Percentiles rank a stretch among this genome's conserved stretches.
Evolutionary conservation across 2,888 invertebrate species (phyloP).

Genomic region (Saturnia pavonia): DNA sequence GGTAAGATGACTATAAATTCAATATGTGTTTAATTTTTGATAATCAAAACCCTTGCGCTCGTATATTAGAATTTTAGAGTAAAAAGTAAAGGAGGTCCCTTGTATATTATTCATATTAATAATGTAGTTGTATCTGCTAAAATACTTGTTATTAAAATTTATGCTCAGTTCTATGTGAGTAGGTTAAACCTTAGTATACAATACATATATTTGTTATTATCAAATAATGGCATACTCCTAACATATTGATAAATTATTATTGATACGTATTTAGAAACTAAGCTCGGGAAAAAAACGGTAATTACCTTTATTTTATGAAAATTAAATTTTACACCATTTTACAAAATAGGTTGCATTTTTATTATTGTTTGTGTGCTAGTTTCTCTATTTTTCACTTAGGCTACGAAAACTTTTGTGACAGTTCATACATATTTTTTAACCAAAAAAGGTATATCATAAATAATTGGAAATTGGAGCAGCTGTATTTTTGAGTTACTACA

Average conservation of each 20-base stretch:
- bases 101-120: background rate
- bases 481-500: too few species aligned
- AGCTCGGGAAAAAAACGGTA: background rate
- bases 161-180: background rate
- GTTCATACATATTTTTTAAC: background rate
- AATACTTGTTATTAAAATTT: background rate
- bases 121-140: background rate
- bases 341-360: background rate
- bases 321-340: background rate
- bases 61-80: background rate
- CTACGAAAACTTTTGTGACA: background rate
- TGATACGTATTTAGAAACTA: background rate
- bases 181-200: background rate
- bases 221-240: background rate
- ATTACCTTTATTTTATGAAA: background rate
- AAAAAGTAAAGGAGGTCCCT: background rate
- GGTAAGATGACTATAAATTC: slow-evolving; percentile 55
- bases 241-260: background rate
- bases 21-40: background rate
- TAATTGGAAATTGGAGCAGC: too few species aligned
- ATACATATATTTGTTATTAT: background rate
- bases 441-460: too few species aligned
- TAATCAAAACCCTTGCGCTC: background rate
- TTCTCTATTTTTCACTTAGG: background rate
- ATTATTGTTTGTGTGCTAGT: background rate